Evolutionary conservation across 2,797 vertebrate species (phyloP), one percentile per base, ranked within the genome.

Genomic region (Epinephelus coioides): DNA sequence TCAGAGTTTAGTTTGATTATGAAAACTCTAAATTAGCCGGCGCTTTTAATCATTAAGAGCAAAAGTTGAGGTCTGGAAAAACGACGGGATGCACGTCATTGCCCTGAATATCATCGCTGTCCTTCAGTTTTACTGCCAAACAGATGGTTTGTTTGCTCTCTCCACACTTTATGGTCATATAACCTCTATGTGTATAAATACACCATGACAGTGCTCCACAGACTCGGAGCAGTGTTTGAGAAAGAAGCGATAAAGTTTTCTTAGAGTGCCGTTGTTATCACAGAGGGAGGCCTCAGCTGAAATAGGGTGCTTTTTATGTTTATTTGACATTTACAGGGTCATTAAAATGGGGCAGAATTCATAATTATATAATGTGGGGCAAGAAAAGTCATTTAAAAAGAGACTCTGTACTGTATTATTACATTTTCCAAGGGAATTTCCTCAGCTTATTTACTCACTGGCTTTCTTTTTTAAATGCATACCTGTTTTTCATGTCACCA

Each of bases 131-230:
- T 27, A 59, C 62, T 65, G 50, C 44, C 66, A 76, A 73, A 80
- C 85, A 82, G 85, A 90, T 81, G 77, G 69, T 76, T 69, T 88
- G 83, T 90, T 90, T 81, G 43, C 57, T 74, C 51, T 63, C 59
- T 59, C 66, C 27, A 19, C 2, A 17, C 73, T 83, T 78, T 73
- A 69, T 12, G 61, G 75, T 60, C 81, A 21, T 59, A 69, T 66
- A 81, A 83, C 69, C 60, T 79, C 55, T 2, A 27, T n/a, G 44
- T 71, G 62, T 73, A 62, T 73, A 79, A 81, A 85, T 76, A 78
- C 62, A 74, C 46, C 43, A 76, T 70, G 74, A 78, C 79, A 76
- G 56, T 13, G 46, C 55, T 77, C 54, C 73, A 23, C 47, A 75
- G 78, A 72, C 27, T 56, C 17, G 18, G 50, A 55, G 30, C 62